Conservation (phyloP, 2,888 invertebrate species). For the Pristionchus exspectatus region DNA sequence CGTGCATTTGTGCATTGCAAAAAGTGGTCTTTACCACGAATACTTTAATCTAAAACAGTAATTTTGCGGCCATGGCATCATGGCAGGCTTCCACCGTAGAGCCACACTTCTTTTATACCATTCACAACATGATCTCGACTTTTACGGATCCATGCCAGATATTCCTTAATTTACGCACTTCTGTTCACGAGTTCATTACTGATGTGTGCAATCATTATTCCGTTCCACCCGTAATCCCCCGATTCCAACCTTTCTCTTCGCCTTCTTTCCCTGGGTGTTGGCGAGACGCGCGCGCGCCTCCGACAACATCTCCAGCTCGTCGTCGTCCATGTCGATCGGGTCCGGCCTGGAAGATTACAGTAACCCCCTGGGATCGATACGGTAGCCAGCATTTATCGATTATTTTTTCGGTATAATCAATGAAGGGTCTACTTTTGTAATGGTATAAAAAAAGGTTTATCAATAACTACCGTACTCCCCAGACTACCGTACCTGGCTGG, state of each 20-base stretch:
- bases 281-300: slow-evolving; percentile 98
- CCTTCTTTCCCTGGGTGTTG: slow-evolving; percentile 93
- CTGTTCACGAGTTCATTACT: too few species aligned
- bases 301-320: slow-evolving; percentile 98
- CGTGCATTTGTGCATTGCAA: not conserved
- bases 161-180: too few species aligned
- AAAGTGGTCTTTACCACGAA: too few species aligned
- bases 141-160: too few species aligned
- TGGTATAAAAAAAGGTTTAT: too few species aligned
- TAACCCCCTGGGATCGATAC: not conserved
- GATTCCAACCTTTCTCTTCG: slow-evolving; percentile 81
- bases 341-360: slow-evolving; percentile 86
- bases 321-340: slow-evolving; percentile 99
- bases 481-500: slow-evolving; percentile 85
- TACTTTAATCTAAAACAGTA: too few species aligned
- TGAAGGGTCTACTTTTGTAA: too few species aligned
- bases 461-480: not conserved
- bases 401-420: not conserved
- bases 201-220: too few species aligned
- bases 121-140: too few species aligned
- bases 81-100: too few species aligned
- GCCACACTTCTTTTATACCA: too few species aligned
- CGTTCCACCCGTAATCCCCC: not conserved
- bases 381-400: not conserved
- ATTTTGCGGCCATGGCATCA: too few species aligned